Evolutionary conservation across 2,113 vertebrate genomes (phyloP).

Genomic region (Nothoprocta pentlandii): DNA sequence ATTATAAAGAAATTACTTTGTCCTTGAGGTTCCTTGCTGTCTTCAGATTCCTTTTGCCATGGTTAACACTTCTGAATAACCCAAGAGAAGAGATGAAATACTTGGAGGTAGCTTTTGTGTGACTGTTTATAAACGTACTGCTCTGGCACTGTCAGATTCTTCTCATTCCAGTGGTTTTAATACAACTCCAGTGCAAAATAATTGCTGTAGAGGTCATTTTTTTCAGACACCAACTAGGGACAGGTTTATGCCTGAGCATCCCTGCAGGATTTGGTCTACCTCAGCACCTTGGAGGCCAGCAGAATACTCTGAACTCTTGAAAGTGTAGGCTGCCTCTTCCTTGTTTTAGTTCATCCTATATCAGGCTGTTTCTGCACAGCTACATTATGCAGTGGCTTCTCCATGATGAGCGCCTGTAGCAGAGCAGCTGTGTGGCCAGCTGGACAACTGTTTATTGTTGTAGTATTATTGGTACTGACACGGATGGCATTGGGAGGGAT

Average conservation of each 20-base stretch:
- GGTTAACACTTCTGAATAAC: neutral
- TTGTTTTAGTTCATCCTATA: neutral
- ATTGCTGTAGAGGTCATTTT: neutral
- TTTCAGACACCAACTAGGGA: neutral
- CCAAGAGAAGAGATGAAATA: neutral
- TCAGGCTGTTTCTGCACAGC: neutral
- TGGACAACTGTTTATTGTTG: neutral
- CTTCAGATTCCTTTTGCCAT: neutral
- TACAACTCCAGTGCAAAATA: neutral
- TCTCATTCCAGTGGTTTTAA: neutral
- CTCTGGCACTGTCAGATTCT: neutral
- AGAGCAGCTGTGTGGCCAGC: neutral
- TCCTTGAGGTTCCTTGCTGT: neutral
- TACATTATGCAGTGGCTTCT: neutral
- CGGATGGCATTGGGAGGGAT: neutral
- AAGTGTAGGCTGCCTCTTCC: neutral
- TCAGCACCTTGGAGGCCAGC: neutral
- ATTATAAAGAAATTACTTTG: neutral
- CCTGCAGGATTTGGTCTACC: neutral
- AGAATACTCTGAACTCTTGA: neutral
- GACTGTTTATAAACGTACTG: neutral
- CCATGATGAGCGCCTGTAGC: neutral
- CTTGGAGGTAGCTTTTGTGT: neutral
- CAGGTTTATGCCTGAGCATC: neutral
- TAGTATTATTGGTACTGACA: neutral